Conservation (phyloP, 2,797 vertebrate species). For the Rhincodon typus region DNA sequence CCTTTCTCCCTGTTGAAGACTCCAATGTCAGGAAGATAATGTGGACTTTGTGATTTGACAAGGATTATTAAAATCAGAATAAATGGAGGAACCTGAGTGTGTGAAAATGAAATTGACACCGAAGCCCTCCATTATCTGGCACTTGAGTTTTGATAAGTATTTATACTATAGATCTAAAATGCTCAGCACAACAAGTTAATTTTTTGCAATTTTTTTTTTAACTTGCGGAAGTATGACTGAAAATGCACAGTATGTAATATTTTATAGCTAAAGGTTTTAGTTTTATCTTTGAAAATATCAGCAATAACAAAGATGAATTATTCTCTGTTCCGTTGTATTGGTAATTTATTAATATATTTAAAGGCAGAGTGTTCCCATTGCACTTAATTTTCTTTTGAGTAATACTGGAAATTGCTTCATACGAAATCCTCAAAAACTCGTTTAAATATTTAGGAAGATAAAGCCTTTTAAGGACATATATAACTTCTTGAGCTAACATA, state of each 20-base stretch:
- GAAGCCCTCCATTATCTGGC: conserved; percentile 93
- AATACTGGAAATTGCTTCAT: background rate
- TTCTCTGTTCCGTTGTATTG: background rate
- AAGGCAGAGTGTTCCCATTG: background rate
- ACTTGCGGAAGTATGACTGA: background rate
- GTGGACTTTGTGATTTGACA: conserved; percentile 93
- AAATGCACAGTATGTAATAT: background rate
- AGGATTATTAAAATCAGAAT: conserved; percentile 98
- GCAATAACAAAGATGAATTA: background rate
- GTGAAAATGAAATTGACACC: conserved; percentile 93
- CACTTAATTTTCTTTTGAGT: background rate
- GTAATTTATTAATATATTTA: background rate
- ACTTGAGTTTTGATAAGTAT: conserved; percentile 85
- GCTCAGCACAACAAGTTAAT: conserved; percentile 38
- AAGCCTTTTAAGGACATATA: background rate
- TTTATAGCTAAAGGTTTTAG: background rate
- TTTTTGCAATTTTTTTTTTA: conserved; percentile 12
- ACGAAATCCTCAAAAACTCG: background rate
- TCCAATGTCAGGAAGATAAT: conserved; percentile 81
- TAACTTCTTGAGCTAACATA: background rate
- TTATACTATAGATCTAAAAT: conserved; percentile 70
- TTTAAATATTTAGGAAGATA: background rate
- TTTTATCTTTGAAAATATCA: conserved; percentile 1
- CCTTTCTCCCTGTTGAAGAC: conserved; percentile 79
- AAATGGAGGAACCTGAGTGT: conserved; percentile 76